Base-by-base conservation (phyloP, 2,888 invertebrate genomes). In the Empis livida region DNA sequence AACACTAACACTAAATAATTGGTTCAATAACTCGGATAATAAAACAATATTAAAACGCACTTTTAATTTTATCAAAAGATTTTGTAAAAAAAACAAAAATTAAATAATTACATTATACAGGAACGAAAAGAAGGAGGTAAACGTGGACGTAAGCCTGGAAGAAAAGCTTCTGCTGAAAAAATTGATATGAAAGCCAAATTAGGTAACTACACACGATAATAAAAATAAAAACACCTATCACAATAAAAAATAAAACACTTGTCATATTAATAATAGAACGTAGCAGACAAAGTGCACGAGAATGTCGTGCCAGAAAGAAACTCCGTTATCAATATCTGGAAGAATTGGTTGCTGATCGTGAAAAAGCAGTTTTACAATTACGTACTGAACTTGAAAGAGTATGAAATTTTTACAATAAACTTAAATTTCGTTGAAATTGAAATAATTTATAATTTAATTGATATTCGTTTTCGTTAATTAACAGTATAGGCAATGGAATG, bases 221-320 rank as follows among this genome's bases (percentile, higher is more conserved):
- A 13, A 32, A n/a, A n/a, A n/a, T n/a, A n/a, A n/a, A n/a, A n/a
- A n/a, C n/a, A n/a, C n/a, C n/a, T n/a, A n/a, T n/a, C n/a, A n/a
- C n/a, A n/a, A n/a, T n/a, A n/a, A n/a, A n/a, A n/a, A n/a, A n/a
- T n/a, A n/a, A n/a, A n/a, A n/a, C n/a, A n/a, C n/a, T n/a, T n/a
- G n/a, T n/a, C n/a, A n/a, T n/a, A n/a, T n/a, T n/a, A 51, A 56
- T 69, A 73, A 17, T 67, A 90, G 95, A 96, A 72, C 80, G 95
- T 52, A 95, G 95, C 70, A 79, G 96, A 57, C 95, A 96, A 74
- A 94, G 94, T 72, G 96, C 96, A 56, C 78, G 95, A 59, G 96
- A 96, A 76, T 96, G 96, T 68, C 82, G 96, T 55, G 95, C 95
- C 42, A 79, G 96, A 45, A 96, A 96, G 74, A 96, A 96, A 68